A percentile compares a stretch with the other conserved stretches of the same genome.
These are phyloP conservation scores for Carapus acus DNA, from an alignment of 2,797 vertebrate genomes.

Conservation along the genomic window DNA sequence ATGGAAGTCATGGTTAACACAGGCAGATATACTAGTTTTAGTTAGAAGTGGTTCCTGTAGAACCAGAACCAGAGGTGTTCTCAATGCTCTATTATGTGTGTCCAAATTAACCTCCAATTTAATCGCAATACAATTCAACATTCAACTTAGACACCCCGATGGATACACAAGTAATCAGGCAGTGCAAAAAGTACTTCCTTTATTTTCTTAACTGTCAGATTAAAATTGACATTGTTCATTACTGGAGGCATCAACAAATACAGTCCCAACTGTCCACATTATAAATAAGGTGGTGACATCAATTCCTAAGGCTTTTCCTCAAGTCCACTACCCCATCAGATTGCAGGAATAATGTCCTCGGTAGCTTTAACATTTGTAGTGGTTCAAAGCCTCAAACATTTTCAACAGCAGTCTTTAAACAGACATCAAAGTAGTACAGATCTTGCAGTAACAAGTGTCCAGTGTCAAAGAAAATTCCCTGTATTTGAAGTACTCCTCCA, in stretches of 20 bases:
- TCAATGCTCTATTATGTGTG: no score
- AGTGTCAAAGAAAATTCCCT: slow-evolving; percentile 60
- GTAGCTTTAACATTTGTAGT: slow-evolving; percentile 49
- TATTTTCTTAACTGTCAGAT: slow-evolving; percentile 64
- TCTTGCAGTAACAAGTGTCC: slow-evolving; percentile 57
- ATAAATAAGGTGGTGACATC: slow-evolving; percentile 52
- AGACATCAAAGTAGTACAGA: slow-evolving; percentile 57
- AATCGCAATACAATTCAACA: no score
- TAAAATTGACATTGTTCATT: slow-evolving; percentile 63
- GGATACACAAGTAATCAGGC: slow-evolving; percentile 23
- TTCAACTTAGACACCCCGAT: not conserved
- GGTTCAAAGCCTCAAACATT: slow-evolving; percentile 58
- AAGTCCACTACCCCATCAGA: slow-evolving; percentile 51
- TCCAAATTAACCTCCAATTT: not conserved
- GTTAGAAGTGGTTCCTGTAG: no score
- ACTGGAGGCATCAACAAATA: slow-evolving; percentile 58
- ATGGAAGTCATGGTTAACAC: no score
- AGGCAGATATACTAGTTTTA: no score
- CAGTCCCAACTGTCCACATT: slow-evolving; percentile 48
- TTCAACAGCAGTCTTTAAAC: slow-evolving; percentile 46
- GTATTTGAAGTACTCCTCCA: slow-evolving; percentile 40
- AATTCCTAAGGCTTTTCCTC: slow-evolving; percentile 35
- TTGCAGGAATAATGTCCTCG: slow-evolving; percentile 45
- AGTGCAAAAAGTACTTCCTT: slow-evolving; percentile 70
- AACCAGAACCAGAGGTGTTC: not conserved